Percentiles rank a stretch among this genome's conserved stretches.
These are phyloP conservation scores for Pelecanoides urinatrix DNA, from an alignment of 2,113 vertebrate genomes.

Conservation along the genomic window DNA sequence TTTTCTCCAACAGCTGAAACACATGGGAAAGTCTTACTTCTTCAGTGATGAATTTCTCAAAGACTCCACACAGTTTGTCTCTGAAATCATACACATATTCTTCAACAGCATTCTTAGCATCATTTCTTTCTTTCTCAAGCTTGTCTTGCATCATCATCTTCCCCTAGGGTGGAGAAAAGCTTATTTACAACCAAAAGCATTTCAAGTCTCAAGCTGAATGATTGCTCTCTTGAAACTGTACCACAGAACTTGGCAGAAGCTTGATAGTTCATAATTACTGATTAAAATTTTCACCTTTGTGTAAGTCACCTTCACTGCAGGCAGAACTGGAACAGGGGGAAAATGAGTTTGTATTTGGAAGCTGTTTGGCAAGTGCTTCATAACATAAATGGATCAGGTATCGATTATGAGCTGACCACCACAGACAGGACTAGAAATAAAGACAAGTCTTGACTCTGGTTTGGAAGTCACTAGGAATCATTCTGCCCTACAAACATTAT, in stretches of 20 bases:
- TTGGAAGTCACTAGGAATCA: not conserved
- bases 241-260: not conserved
- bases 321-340: not conserved
- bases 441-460: not conserved
- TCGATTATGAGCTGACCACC: not conserved
- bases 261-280: not conserved
- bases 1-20: not conserved
- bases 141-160: constrained; percentile 97
- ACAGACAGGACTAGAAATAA: not conserved
- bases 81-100: constrained; percentile 95
- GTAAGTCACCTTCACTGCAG: not conserved
- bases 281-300: not conserved
- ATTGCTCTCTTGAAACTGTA: not conserved
- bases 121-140: constrained; percentile 92
- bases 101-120: constrained; percentile 94
- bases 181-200: not conserved
- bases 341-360: not conserved
- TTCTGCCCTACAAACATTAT: not conserved
- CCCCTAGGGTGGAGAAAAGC: constrained; percentile 66
- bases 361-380: not conserved
- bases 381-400: not conserved
- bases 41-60: constrained; percentile 87
- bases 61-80: constrained; percentile 87
- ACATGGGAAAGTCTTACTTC: constrained; percentile 70
- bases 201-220: not conserved